A percentile compares a stretch with the other conserved stretches of the same genome.
These are phyloP conservation scores for Pristionchus japonicus DNA, from an alignment of 2,888 invertebrate species.

Conservation along the genomic window DNA sequence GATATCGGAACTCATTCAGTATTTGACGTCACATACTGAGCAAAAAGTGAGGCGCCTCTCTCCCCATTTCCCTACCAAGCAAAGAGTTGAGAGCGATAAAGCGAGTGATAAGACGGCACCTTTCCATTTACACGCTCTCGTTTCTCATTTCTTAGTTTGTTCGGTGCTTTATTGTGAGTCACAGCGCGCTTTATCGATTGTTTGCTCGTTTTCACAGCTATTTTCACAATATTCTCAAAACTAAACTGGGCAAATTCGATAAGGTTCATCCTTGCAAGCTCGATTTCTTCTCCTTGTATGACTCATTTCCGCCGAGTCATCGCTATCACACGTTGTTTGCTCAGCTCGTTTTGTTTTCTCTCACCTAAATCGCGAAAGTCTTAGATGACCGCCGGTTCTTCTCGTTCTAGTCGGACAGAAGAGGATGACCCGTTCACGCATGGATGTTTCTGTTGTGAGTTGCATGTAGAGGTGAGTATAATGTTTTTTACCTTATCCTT, in stretches of 20 bases:
- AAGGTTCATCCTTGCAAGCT: not conserved
- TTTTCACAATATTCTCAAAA: no score
- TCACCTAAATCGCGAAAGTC: not conserved
- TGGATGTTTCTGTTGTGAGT: not conserved
- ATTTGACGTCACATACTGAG: no score
- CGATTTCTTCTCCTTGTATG: not conserved
- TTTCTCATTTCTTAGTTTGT: not conserved
- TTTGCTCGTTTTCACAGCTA: no score
- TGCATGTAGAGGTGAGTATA: not conserved
- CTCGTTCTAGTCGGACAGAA: no score
- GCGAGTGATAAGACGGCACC: not conserved
- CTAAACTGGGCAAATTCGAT: no score
- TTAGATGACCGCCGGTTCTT: not conserved
- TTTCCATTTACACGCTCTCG: not conserved
- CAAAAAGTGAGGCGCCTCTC: not conserved
- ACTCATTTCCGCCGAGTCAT: not conserved
- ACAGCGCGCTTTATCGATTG: not conserved
- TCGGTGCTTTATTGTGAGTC: not conserved
- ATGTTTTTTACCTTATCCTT: no score
- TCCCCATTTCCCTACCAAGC: not conserved
- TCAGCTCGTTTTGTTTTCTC: not conserved
- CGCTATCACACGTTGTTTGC: not conserved
- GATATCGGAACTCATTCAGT: no score
- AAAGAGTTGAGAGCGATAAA: not conserved
- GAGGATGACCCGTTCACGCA: not conserved